phyloP scores from a whole-genome alignment of 37 sponge, comb jelly and placozoan species.

The Halisarca cf. caerulea region DNA sequence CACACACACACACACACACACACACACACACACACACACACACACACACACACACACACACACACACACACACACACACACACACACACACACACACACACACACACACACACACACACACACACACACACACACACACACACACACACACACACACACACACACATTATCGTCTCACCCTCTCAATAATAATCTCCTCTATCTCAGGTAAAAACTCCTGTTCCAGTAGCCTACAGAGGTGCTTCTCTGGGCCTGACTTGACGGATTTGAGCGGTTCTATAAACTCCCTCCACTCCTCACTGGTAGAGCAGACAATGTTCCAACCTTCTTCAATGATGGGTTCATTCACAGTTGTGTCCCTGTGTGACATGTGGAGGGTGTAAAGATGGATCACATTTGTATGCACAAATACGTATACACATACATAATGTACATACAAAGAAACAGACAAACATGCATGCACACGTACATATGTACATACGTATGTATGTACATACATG shows the following conservation, averaged over 20 bases:
- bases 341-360: not conserved
- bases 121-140: conserved; percentile 17
- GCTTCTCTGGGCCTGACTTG: conserved; percentile 34
- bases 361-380: not conserved
- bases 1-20: not conserved
- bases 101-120: conserved; percentile 1
- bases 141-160: conserved; percentile 17
- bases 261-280: conserved; percentile 31
- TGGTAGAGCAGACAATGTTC: conserved; percentile 60
- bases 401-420: no score
- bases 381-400: no score
- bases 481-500: no score
- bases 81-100: not conserved
- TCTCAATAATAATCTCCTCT: not conserved
- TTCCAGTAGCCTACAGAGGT: conserved; percentile 29
- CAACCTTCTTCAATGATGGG: conserved; percentile 34
- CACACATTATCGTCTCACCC: not conserved
- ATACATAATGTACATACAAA: no score
- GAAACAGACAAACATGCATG: no score
- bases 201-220: conserved; percentile 60
- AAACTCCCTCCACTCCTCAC: conserved; percentile 77
- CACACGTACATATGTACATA: no score
- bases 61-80: not conserved
- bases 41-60: not conserved
- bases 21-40: not conserved